Base-by-base conservation (phyloP, 2,888 invertebrate genomes). In the Clivina fossor region DNA sequence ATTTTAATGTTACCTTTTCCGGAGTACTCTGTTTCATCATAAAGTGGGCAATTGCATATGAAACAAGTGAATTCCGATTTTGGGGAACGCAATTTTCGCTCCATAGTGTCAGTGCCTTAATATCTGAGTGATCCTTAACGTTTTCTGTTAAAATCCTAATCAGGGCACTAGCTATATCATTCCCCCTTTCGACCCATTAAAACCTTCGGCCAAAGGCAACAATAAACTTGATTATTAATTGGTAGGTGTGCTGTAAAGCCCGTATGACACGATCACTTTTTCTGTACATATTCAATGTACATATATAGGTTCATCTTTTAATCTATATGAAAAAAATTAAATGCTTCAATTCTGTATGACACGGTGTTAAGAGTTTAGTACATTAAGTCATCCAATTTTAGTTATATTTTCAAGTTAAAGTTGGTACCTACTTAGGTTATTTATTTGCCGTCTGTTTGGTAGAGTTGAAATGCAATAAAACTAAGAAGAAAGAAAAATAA, bases 101-200 rank as follows among this genome's bases (percentile, higher is more conserved):
- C 63, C 65, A 65, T 13, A 63, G 22, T 8, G 49, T 59, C 9
- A 64, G 13, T 15, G 58, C 37, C 40, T 49, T 53, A 9, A 55
- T 55, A 51, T 54, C 28, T 44, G 56, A 46, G 56, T 64, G 58
- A 37, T 62, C 61, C 18, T 32, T 38, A 43, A 62, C 41, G 58
- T 62, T 59, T 20, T 56, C 48, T 47, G 50, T 50, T 41, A 65
- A 58, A 56, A 65, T 66, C 57, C 60, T 61, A 19, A 60, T 38
- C 33, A 64, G 46, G 24, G 62, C 61, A 58, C 63, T 65, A 35
- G 62, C 62, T 40, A 62, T 56, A 58, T 62, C 60, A 50, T 63
- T 66, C 22, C 61, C n/a, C 65, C 35, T 53, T 53, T 61, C 62
- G 59, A 16, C 65, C 63, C 58, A 60, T 63, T 37, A 61, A 51